These are phyloP conservation scores for Cyclophora punctaria DNA, from an alignment of 2,888 invertebrate genomes.

Conservation along the genomic window DNA sequence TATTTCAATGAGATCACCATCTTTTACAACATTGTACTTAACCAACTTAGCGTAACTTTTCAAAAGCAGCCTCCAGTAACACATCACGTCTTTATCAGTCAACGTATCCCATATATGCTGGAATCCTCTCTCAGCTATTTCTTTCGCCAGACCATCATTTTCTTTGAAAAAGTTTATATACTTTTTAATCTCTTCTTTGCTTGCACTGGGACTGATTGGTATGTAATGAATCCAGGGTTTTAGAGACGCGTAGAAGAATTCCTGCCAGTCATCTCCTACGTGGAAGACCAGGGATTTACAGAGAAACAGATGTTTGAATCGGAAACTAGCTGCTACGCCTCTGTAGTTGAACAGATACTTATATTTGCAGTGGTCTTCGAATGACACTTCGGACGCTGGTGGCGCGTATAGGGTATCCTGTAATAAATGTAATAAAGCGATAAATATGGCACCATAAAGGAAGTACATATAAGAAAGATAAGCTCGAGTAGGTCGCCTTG, in stretches of 20 bases:
- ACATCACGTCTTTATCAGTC: conserved; percentile 85
- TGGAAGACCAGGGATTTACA: conserved; percentile 96
- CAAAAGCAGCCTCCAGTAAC: conserved; percentile 90
- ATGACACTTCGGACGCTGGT: conserved; percentile 89
- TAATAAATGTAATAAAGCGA: conserved; percentile 45
- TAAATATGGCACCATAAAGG: no score
- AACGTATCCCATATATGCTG: conserved; percentile 89
- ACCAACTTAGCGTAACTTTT: conserved; percentile 83
- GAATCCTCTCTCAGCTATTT: conserved; percentile 89
- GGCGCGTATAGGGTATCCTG: conserved; percentile 90
- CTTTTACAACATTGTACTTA: conserved; percentile 77
- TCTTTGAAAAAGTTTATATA: conserved; percentile 83
- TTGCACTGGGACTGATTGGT: conserved; percentile 81
- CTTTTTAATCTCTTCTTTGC: conserved; percentile 80
- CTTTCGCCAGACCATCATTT: conserved; percentile 82
- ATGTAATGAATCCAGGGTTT: conserved; percentile 98
- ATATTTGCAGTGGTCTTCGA: conserved; percentile 94
- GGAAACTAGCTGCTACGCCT: conserved; percentile 97
- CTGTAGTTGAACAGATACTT: conserved; percentile 97
- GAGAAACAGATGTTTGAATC: conserved; percentile 95
- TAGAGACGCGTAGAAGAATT: conserved; percentile 93
- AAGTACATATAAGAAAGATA: no score
- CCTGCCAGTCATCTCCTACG: conserved; percentile 94
- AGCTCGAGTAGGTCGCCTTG: no score
- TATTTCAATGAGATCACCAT: conserved; percentile 75